A percentile compares a stretch with the other conserved stretches of the same genome.
Conservation (phyloP, 2,113 vertebrate species). For the Etheostoma spectabile region DNA sequence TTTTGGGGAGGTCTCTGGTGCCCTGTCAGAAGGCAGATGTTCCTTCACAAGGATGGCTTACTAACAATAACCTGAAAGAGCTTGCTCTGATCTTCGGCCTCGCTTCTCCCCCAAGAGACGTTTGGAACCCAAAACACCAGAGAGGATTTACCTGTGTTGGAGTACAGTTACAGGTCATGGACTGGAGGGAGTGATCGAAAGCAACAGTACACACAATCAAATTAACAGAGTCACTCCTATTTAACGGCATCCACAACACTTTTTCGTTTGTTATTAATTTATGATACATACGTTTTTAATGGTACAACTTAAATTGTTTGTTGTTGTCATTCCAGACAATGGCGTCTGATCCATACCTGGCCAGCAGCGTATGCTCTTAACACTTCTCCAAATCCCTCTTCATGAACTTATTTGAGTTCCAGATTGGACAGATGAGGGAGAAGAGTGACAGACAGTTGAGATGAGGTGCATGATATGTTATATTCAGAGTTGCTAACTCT, state of each 20-base stretch:
- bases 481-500: no score
- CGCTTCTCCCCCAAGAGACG: conserved; percentile 91
- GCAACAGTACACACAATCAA: background rate
- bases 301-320: no score
- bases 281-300: no score
- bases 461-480: no score
- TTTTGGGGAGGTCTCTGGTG: conserved; percentile 87
- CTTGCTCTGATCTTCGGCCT: conserved; percentile 86
- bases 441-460: conserved; percentile 86
- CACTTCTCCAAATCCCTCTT: conserved; percentile 85
- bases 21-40: conserved; percentile 87
- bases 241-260: no score
- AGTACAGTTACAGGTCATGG: conserved; percentile 93
- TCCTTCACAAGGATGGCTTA: conserved; percentile 80
- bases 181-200: background rate
- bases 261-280: no score
- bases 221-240: no score
- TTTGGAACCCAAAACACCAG: conserved; percentile 90
- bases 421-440: conserved; percentile 81
- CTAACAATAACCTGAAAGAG: conserved; percentile 88
- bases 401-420: conserved; percentile 84
- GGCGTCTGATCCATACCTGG: conserved; percentile 95
- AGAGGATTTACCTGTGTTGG: conserved; percentile 92
- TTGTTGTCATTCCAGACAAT: conserved; percentile 94
- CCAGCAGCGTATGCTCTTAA: conserved; percentile 89